Percentiles rank a stretch among this genome's conserved stretches.
phyloP scores from a whole-genome alignment of 2,797 vertebrate species.

The Anguilla megastoma region DNA sequence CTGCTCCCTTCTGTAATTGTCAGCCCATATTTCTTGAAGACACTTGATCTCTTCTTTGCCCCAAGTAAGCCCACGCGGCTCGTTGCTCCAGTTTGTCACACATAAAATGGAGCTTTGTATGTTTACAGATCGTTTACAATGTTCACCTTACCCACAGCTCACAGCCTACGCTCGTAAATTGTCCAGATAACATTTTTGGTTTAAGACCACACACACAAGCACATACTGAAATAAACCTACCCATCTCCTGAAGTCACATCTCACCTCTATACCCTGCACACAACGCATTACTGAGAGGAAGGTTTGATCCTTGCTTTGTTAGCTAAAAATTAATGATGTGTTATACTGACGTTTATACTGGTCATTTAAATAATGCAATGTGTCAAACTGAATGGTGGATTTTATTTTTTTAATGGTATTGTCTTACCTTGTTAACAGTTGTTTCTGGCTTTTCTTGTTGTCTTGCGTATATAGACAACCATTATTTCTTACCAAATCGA shows the following conservation, averaged over 20 bases:
- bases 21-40: neutral
- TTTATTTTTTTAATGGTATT: neutral
- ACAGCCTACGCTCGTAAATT: neutral
- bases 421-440: neutral
- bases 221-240: neutral
- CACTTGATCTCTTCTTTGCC: neutral
- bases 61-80: neutral
- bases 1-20: neutral
- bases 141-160: no score
- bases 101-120: neutral
- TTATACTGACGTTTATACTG: neutral
- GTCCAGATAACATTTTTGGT: neutral
- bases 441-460: neutral
- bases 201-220: neutral
- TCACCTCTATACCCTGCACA: neutral
- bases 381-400: neutral
- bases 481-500: constrained; percentile 86
- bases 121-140: neutral
- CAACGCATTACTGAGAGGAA: neutral
- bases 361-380: neutral
- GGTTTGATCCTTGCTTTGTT: neutral
- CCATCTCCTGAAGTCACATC: constrained; percentile 5
- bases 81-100: neutral
- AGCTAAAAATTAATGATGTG: neutral
- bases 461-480: constrained; percentile 76